Base-by-base conservation (phyloP, 35 echinoderm and acorn worm genomes). In the Ophiothrix spiculata region DNA sequence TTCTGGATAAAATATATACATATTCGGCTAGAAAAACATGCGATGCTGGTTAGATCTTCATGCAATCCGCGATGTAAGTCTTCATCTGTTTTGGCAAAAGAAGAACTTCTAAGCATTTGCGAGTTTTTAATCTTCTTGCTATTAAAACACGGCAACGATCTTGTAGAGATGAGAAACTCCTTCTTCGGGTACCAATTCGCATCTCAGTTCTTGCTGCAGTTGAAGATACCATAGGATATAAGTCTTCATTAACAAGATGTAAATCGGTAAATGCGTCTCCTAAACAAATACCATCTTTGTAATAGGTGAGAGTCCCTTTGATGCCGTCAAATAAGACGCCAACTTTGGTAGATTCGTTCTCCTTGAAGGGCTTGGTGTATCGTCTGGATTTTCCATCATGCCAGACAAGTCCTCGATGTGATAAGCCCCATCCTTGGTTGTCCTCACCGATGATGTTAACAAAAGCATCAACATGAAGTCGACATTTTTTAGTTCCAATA, bases 161-260 rank as follows among this genome's bases (percentile, higher is more conserved):
- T 31, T 93, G 85, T 36, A 97, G 82, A 31, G 84, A 82, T 6
- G 80, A 36, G 75, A 90, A 91, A 38, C 81, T 80, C 33, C 91
- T 79, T 75, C 87, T 34, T 19, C 80, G 56, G 35, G 49, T 63
- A 32, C 34, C 38, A 12, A 97, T 64, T 2, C 28, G 77, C 95
- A 97, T 97, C 39, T 93, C 88, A 11, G 91, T 97, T 69, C 93
- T 97, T 14, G 91, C 95, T n/a, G 95, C 95, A 13, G 91, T 93
- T 28, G 95, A 97, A 23, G 82, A 90, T 0, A 97, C 84, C 36
- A 93, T 93, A 1, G 95, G 95, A 78, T 91, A 97, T 0, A 97
- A 38, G 15, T 93, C 91, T 19, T 39, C 74, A 8, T 77, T 80
- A 36, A 77, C 74, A 37, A 39, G 35, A 32, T 93, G 45, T 32